phyloP scores from a whole-genome alignment of 2,888 invertebrate genomes.

The Chrysodeixis includens region DNA sequence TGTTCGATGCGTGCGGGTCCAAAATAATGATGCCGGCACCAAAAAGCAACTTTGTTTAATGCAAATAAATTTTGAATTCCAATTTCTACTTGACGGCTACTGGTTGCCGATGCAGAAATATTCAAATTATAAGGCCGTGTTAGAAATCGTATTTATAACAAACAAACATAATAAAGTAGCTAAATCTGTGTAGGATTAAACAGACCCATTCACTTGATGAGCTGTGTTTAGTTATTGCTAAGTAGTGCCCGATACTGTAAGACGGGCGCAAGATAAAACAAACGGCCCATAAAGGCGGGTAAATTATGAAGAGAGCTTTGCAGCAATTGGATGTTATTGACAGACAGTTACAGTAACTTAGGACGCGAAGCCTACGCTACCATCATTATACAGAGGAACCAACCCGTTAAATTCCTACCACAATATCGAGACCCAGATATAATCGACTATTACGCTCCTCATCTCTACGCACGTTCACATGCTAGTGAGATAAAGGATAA shows the following conservation, averaged over 20 bases:
- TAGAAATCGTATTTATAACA: neutral
- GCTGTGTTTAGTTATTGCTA: neutral
- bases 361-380: neutral
- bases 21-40: too few relatives aligned
- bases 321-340: constrained; percentile 5
- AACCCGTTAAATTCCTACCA: neutral
- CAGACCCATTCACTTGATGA: neutral
- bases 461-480: constrained; percentile 45
- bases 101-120: neutral
- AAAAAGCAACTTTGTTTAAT: too few relatives aligned
- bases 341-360: constrained; percentile 5
- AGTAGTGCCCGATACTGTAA: neutral
- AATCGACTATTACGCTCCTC: constrained; percentile 37
- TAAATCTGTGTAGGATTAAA: constrained; percentile 6
- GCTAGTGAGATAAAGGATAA: constrained; percentile 52
- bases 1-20: too few relatives aligned
- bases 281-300: neutral
- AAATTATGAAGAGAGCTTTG: constrained; percentile 3
- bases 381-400: constrained; percentile 1
- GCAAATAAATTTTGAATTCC: too few relatives aligned
- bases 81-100: neutral
- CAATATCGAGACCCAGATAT: constrained; percentile 12
- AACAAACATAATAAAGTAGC: neutral
- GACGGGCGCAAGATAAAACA: neutral
- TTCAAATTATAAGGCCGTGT: neutral